Evolutionary conservation across 2,797 vertebrate species (phyloP).

Genomic region (Typhlichthys eigenmanni): DNA sequence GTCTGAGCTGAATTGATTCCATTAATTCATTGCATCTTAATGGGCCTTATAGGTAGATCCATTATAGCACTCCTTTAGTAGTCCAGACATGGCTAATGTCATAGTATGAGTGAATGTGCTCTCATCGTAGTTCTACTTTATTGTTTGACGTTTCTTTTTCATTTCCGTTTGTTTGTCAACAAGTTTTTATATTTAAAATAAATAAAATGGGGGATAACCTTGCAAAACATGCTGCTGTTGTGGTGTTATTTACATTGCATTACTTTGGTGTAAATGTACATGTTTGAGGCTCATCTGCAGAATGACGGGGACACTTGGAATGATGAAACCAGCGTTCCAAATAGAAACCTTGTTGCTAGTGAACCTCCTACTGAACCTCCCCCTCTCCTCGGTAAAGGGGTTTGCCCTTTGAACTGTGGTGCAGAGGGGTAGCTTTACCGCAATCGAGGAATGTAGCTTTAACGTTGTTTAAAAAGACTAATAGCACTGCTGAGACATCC

Average conservation of each 20-base stretch:
- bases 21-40: neutral
- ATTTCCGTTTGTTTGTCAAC: conserved; percentile 62
- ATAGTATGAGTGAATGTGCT: conserved; percentile 34
- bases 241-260: conserved; percentile 28
- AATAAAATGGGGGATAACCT: conserved; percentile 67
- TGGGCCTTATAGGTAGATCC: conserved; percentile 14
- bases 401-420: too few relatives aligned
- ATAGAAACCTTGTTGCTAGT: neutral
- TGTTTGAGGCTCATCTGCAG: neutral
- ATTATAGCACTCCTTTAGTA: conserved; percentile 12
- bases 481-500: too few relatives aligned
- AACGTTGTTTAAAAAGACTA: too few relatives aligned
- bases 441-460: too few relatives aligned
- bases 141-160: conserved; percentile 37
- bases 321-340: neutral
- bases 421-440: too few relatives aligned
- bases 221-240: conserved; percentile 32
- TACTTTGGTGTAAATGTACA: neutral
- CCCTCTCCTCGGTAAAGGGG: too few relatives aligned
- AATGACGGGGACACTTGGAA: neutral
- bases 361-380: too few relatives aligned
- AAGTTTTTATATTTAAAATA: conserved; percentile 78
- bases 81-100: conserved; percentile 22
- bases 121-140: conserved; percentile 34
- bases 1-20: conserved; percentile 13